Percentiles rank a stretch among this genome's conserved stretches.
These are phyloP conservation scores for Sitobion miscanthi DNA, from an alignment of 1,140 invertebrate species.

Conservation along the genomic window DNA sequence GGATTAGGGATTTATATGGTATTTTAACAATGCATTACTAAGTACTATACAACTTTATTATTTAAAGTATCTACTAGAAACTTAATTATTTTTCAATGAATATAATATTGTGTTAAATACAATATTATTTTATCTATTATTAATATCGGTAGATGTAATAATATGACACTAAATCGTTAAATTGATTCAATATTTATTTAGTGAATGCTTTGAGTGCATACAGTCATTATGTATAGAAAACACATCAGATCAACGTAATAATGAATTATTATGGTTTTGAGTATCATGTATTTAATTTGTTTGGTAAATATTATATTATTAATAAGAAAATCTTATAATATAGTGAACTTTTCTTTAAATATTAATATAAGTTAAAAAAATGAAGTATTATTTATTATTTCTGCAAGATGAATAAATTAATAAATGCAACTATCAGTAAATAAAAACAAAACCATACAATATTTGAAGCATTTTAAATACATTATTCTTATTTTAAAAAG, in stretches of 20 bases:
- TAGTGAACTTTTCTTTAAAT: too few species aligned
- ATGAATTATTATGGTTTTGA: not conserved
- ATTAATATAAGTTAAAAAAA: too few species aligned
- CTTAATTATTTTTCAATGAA: not conserved
- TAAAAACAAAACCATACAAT: not conserved
- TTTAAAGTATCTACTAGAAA: not conserved
- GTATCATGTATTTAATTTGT: not conserved
- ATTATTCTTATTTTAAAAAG: not conserved
- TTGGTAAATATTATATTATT: not conserved
- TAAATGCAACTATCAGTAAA: not conserved
- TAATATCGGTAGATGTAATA: not conserved
- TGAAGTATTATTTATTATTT: not conserved
- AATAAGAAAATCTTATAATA: too few species aligned
- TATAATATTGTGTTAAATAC: not conserved
- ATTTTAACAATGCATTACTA: not conserved
- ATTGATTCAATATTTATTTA: not conserved
- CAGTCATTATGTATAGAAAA: not conserved
- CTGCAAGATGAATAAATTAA: not conserved
- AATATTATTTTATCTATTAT: not conserved
- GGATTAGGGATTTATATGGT: constrained; percentile 35
- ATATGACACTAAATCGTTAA: not conserved
- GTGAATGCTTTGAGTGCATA: not conserved
- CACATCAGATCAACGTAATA: not conserved
- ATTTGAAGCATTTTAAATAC: not conserved
- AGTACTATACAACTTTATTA: not conserved